Percentiles rank a stretch among this genome's conserved stretches.
phyloP scores from a whole-genome alignment of 2,113 vertebrate species.

The Murina feae region DNA sequence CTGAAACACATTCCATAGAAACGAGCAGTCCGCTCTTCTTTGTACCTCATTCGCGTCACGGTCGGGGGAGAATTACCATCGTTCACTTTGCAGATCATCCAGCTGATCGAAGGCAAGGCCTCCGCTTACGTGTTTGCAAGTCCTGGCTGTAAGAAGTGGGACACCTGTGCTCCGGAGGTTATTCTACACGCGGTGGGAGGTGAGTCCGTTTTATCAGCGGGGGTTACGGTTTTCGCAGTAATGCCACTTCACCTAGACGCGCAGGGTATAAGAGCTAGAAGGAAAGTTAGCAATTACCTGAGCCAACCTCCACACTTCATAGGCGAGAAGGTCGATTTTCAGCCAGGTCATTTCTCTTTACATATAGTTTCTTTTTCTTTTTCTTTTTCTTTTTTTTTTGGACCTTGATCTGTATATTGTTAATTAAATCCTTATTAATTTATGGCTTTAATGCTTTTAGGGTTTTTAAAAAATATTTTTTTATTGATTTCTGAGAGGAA shows the following conservation, averaged over 20 bases:
- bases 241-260: neutral
- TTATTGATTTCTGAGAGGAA: no score
- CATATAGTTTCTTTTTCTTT: neutral
- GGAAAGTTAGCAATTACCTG: neutral
- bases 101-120: constrained; percentile 95
- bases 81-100: constrained; percentile 88
- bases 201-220: constrained; percentile 64
- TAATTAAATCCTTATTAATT: neutral
- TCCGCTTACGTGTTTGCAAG: constrained; percentile 98
- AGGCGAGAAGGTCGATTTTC: neutral
- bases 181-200: constrained; percentile 95
- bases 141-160: constrained; percentile 98
- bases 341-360: neutral
- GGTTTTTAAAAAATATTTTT: neutral
- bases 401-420: neutral
- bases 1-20: neutral
- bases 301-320: neutral
- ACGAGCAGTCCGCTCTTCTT: neutral
- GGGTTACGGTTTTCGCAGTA: neutral
- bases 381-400: no score
- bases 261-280: neutral
- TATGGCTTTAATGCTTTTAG: neutral
- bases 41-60: neutral
- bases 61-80: neutral
- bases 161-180: constrained; percentile 96